These are phyloP conservation scores for Seira ritae DNA, from an alignment of 2,888 invertebrate species.

Conservation along the genomic window DNA sequence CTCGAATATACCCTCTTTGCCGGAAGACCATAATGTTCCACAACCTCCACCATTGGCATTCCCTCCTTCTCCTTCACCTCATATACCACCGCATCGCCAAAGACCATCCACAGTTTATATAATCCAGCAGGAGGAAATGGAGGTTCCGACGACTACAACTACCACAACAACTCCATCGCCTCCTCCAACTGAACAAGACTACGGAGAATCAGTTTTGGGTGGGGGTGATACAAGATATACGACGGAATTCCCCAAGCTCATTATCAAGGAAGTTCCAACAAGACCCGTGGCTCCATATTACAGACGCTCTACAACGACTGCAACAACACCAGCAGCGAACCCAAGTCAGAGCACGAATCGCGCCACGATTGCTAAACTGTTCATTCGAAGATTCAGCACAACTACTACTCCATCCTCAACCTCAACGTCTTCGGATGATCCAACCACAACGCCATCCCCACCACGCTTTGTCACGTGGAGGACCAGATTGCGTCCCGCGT, in stretches of 20 bases:
- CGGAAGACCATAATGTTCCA: conserved; percentile 22
- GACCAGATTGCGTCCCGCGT: conserved; percentile 39
- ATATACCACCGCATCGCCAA: conserved; percentile 64
- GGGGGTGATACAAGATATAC: conserved; percentile 12
- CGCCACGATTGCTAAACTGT: conserved; percentile 68
- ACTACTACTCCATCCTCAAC: conserved; percentile 57
- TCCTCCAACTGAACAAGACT: conserved; percentile 33
- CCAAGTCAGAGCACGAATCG: conserved; percentile 54
- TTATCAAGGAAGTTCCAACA: conserved; percentile 70
- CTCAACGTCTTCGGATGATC: background rate
- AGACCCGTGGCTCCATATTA: conserved; percentile 63
- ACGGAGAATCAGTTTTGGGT: conserved; percentile 21
- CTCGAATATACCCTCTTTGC: conserved; percentile 27
- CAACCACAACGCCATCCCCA: conserved; percentile 11
- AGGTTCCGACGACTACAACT: conserved; percentile 45
- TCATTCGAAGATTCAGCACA: conserved; percentile 67
- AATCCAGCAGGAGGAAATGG: conserved; percentile 68
- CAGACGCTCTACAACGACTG: conserved; percentile 39
- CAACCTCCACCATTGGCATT: conserved; percentile 36
- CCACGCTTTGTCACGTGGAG: conserved; percentile 47
- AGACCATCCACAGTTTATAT: conserved; percentile 70
- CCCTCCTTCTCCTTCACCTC: conserved; percentile 48
- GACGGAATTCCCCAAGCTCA: conserved; percentile 59
- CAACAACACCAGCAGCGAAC: conserved; percentile 52
- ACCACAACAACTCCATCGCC: conserved; percentile 37